Evolutionary conservation across 1,140 invertebrate species (phyloP).

Genomic region (Lepidurus packardi): DNA sequence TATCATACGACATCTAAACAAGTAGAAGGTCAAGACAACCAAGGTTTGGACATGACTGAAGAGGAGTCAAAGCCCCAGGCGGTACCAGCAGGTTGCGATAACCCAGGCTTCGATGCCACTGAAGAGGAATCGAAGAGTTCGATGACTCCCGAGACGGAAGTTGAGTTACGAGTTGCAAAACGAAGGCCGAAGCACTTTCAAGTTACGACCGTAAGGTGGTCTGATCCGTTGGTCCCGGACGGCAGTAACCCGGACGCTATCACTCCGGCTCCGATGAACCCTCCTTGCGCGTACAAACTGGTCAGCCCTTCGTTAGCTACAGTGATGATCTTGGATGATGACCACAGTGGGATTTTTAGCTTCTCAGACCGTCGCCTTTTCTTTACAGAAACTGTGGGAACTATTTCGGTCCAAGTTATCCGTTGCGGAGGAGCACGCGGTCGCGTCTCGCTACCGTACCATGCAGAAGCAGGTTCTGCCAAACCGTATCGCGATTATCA

Average conservation of each 20-base stretch:
- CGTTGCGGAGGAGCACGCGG: slow-evolving; percentile 88
- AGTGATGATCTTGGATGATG: slow-evolving; percentile 97
- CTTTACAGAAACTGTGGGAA: slow-evolving; percentile 83
- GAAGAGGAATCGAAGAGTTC: neutral
- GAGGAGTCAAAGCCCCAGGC: neutral
- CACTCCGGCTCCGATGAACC: slow-evolving; percentile 35
- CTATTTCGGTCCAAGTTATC: slow-evolving; percentile 71
- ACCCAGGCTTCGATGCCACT: neutral
- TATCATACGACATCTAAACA: neutral
- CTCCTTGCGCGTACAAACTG: slow-evolving; percentile 44
- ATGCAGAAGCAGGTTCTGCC: slow-evolving; percentile 87
- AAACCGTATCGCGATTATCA: slow-evolving; percentile 84
- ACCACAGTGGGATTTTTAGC: slow-evolving; percentile 94
- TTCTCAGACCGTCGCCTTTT: slow-evolving; percentile 79
- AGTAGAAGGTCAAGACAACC: slow-evolving; percentile 2
- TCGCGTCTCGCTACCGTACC: slow-evolving; percentile 80
- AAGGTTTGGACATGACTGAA: slow-evolving; percentile 24
- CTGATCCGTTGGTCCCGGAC: neutral
- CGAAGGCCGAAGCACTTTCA: neutral
- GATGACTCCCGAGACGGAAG: neutral
- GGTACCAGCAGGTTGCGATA: neutral
- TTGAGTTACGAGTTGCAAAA: neutral
- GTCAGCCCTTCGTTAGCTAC: slow-evolving; percentile 81
- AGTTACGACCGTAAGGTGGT: slow-evolving; percentile 2
- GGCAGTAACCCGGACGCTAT: neutral